Evolutionary conservation across 2,113 vertebrate species (phyloP), one percentile per base, ranked within the genome.

Genomic region (Oreocharis arfaki): DNA sequence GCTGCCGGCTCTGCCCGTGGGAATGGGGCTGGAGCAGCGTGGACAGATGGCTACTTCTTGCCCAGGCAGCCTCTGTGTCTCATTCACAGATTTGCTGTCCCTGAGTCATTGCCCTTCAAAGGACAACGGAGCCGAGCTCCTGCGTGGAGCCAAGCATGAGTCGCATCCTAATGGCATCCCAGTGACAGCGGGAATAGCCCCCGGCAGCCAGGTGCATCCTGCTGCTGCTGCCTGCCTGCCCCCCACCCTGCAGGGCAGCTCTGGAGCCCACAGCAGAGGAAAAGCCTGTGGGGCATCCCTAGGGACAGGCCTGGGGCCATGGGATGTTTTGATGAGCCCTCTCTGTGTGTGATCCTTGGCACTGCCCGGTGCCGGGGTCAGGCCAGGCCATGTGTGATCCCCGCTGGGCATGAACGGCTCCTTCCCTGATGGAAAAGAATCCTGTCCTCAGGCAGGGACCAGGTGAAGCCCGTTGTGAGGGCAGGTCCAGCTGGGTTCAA

Each of bases 81-180:
- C 96, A 95, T 95, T 96, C 96, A 95, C 70, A 91, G 93, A 96
- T 95, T 85, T 91, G 89, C 94, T 79, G 86, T 96, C 96, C 95
- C 95, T 95, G 94, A 96, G 94, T 96, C 94, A 96, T 59, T 97
- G 94, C 96, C 95, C 96, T 97, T 97, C 96, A 95, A 95, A 95
- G 42, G 81, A 87, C 95, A 91, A 95, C 22, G 0, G 73, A 83
- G 89, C 69, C 1, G 13, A 87, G 91, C 86, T 53, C 57, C 89
- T 35, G 76, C 3, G n/a, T 16, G 75, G 44, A 93, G 84, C 80
- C 53, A 20, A 74, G 87, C 94, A 94, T 85, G 96, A 96, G 87
- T 14, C 4, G 94, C 78, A 96, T 96, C 94, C 94, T 96, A 95
- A 97, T 94, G 93, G 87, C 88, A 89, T 44, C 47, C 53, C 0